Evolutionary conservation across 2,888 invertebrate species (phyloP).

Genomic region (Tachina fera): DNA sequence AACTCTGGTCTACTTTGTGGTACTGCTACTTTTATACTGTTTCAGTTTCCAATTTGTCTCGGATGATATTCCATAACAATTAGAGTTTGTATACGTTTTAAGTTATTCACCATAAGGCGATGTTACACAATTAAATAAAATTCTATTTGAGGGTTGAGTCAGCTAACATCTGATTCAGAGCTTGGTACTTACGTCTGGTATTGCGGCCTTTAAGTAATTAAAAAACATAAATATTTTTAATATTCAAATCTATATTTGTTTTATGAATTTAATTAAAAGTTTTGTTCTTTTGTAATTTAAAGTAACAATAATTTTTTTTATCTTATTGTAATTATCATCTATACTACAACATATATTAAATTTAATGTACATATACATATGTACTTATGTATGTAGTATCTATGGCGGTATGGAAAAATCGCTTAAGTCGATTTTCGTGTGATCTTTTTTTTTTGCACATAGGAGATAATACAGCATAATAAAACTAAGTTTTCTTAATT

Average conservation of each 20-base stretch:
- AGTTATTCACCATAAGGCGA: no score
- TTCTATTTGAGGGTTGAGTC: no score
- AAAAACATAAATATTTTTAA: constrained; percentile 14
- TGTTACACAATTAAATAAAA: no score
- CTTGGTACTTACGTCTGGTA: neutral
- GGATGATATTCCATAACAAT: no score
- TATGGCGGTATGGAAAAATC: neutral
- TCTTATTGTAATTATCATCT: constrained; percentile 30
- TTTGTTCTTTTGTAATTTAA: constrained; percentile 13
- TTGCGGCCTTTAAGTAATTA: neutral
- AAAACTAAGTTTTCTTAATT: no score
- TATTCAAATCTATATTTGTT: constrained; percentile 57
- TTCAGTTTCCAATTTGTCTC: no score
- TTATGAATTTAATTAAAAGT: constrained; percentile 46
- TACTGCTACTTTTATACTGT: no score
- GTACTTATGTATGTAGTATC: neutral
- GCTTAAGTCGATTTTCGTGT: no score
- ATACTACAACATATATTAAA: constrained; percentile 37
- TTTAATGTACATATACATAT: neutral
- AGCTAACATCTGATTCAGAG: neutral
- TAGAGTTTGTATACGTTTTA: no score
- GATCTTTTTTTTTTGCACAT: no score
- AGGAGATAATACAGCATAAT: no score
- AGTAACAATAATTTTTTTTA: constrained; percentile 25
- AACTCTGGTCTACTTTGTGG: no score